These are phyloP conservation scores for Spodoptera litura DNA, from an alignment of 1,140 invertebrate genomes.

Conservation along the genomic window DNA sequence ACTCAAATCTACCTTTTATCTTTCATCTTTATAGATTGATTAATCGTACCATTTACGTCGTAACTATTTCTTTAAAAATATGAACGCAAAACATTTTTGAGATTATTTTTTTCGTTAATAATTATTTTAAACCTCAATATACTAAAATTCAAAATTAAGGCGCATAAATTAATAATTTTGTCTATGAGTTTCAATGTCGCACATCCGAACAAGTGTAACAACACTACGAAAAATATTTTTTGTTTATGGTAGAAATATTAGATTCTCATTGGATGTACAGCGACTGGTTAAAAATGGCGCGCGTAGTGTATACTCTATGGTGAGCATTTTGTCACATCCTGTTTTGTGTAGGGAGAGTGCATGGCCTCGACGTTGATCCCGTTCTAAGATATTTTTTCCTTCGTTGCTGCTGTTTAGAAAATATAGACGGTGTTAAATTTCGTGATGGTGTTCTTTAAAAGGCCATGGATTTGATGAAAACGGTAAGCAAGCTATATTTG, in stretches of 20 bases:
- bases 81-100: too few species aligned
- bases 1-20: too few species aligned
- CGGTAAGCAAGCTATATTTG: conserved; percentile 79
- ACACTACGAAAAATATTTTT: conserved; percentile 51
- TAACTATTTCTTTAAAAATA: too few species aligned
- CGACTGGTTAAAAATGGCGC: conserved; percentile 79
- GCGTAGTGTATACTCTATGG: conserved; percentile 60
- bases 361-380: conserved; percentile 82
- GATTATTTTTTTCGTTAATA: too few species aligned
- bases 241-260: conserved; percentile 56
- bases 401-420: conserved; percentile 77
- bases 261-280: conserved; percentile 66
- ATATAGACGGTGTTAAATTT: conserved; percentile 80
- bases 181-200: conserved; percentile 28
- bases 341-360: conserved; percentile 84
- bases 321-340: conserved; percentile 85
- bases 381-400: conserved; percentile 79
- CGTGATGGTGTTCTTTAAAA: conserved; percentile 85
- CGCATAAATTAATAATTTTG: neutral
- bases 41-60: too few species aligned
- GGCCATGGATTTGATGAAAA: conserved; percentile 86
- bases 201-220: conserved; percentile 63
- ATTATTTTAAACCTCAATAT: too few species aligned
- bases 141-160: too few species aligned
- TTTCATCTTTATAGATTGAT: too few species aligned